A percentile compares a stretch with the other conserved stretches of the same genome.
Conservation (phyloP, 2,113 vertebrate species). For the Etheostoma spectabile region DNA sequence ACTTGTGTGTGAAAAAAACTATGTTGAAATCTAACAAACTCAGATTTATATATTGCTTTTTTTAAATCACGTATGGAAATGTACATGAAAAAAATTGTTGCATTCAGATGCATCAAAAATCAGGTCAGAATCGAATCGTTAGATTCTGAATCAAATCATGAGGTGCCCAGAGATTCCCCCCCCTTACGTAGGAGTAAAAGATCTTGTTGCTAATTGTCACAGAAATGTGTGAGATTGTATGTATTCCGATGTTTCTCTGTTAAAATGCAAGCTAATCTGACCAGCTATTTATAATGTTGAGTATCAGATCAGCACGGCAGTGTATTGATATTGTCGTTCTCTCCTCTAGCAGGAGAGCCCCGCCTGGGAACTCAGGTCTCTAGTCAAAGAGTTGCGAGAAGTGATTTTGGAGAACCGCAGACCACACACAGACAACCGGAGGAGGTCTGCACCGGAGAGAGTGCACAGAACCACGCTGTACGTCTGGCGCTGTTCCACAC, state of each 20-base stretch:
- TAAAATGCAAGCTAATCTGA: not conserved
- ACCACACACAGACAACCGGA: constrained; percentile 62
- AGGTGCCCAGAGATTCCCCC: no score
- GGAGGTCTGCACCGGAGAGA: constrained; percentile 68
- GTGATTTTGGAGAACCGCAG: constrained; percentile 74
- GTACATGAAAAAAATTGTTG: no score
- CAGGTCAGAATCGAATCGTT: no score
- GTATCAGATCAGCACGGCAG: not conserved
- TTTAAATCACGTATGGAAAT: no score
- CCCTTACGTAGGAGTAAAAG: not conserved
- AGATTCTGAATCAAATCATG: no score
- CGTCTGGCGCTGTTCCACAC: constrained; percentile 55
- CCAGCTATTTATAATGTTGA: not conserved
- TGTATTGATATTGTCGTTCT: constrained; percentile 9
- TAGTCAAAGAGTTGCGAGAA: constrained; percentile 77
- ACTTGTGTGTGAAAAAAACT: no score
- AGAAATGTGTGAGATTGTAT: not conserved
- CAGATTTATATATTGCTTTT: no score
- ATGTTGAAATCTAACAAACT: no score
- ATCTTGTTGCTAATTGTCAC: not conserved
- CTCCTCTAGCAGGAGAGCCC: constrained; percentile 74
- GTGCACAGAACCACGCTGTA: constrained; percentile 56
- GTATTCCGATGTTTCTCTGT: not conserved
- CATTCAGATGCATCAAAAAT: no score
- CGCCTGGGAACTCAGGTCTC: constrained; percentile 76